These are phyloP conservation scores for Rhynchotus rufescens DNA, from an alignment of 2,797 vertebrate species.

Conservation along the genomic window DNA sequence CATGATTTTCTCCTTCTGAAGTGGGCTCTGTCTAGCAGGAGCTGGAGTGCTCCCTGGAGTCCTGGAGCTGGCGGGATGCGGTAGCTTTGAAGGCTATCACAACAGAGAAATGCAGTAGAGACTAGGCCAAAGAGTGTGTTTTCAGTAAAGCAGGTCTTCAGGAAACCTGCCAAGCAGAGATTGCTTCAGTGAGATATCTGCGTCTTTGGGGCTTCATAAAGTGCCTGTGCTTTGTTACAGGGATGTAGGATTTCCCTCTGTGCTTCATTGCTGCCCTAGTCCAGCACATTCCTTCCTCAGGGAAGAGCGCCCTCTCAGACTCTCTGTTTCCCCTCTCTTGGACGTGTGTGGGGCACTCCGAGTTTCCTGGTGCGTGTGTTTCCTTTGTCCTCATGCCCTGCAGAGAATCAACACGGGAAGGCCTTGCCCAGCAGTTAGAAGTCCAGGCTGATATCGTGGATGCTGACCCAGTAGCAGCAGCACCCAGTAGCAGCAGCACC, in stretches of 20 bases:
- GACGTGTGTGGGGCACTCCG: neutral
- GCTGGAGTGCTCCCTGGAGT: neutral
- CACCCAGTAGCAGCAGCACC: neutral
- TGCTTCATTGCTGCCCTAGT: neutral
- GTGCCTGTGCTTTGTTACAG: neutral
- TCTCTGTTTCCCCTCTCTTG: neutral
- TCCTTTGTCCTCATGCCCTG: neutral
- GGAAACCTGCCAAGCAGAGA: neutral
- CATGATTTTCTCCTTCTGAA: neutral
- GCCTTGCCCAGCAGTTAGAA: neutral
- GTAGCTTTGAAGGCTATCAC: neutral
- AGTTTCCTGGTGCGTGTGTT: neutral
- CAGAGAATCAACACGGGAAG: neutral
- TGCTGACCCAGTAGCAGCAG: neutral
- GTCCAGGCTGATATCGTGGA: neutral
- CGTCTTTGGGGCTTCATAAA: neutral
- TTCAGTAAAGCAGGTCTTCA: neutral
- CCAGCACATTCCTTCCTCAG: neutral
- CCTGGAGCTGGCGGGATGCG: neutral
- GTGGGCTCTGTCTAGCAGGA: accelerated
- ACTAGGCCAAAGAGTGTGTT: neutral
- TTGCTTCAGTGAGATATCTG: neutral
- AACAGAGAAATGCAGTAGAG: neutral
- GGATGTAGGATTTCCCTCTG: neutral
- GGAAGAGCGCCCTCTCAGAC: neutral